Conservation (phyloP, 2,113 vertebrate genomes). For the Nannospalax galili region DNA sequence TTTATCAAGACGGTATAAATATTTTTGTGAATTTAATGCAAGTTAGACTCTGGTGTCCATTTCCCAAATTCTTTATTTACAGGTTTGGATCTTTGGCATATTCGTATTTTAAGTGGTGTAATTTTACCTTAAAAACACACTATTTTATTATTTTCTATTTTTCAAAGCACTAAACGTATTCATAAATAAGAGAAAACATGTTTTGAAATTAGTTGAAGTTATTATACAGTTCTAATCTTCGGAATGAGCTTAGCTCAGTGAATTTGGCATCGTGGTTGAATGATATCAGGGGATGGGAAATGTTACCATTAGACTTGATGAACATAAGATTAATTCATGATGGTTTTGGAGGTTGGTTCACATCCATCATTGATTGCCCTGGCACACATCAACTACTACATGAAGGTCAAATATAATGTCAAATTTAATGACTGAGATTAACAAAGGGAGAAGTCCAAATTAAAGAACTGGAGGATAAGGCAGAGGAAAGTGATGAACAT, state of each 20-base stretch:
- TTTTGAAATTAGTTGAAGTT: conserved; percentile 72
- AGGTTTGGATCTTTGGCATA: conserved; percentile 58
- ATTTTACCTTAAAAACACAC: conserved; percentile 74
- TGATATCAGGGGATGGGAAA: not conserved
- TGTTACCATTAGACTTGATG: not conserved
- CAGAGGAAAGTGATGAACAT: too few species aligned
- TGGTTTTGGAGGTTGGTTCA: conserved; percentile 58
- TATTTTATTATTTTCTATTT: conserved; percentile 45
- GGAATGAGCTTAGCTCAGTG: conserved; percentile 3
- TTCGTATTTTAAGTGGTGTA: conserved; percentile 69
- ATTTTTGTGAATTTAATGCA: conserved; percentile 75
- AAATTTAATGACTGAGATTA: conserved; percentile 76
- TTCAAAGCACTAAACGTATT: conserved; percentile 67
- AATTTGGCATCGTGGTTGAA: not conserved
- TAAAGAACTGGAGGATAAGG: too few species aligned
- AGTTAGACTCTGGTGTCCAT: conserved; percentile 75
- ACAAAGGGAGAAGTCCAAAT: conserved; percentile 72
- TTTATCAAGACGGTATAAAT: conserved; percentile 83
- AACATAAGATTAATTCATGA: conserved; percentile 64
- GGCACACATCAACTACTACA: conserved; percentile 77
- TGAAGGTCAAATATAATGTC: conserved; percentile 78
- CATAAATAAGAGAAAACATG: conserved; percentile 61
- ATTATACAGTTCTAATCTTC: conserved; percentile 76
- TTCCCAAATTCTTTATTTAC: conserved; percentile 74
- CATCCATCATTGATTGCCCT: conserved; percentile 75